Evolutionary conservation across 2,113 vertebrate species (phyloP).

Genomic region (Cyanoderma ruficeps): DNA sequence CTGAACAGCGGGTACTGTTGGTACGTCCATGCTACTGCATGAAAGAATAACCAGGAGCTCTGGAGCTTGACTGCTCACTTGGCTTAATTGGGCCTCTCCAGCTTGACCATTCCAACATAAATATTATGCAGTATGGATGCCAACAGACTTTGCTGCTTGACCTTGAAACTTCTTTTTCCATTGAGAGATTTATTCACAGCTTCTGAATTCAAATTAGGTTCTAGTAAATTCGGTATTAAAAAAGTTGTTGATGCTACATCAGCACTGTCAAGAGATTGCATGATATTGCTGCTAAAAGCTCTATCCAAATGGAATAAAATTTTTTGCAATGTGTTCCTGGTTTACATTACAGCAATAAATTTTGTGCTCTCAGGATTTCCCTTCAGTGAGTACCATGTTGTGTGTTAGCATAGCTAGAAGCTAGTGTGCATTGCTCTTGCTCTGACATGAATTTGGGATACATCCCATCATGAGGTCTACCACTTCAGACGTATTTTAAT

Average conservation of each 20-base stretch:
- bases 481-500: background rate
- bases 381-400: background rate
- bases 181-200: background rate
- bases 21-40: background rate
- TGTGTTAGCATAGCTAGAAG: background rate
- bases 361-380: background rate
- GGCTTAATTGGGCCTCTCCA: background rate
- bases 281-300: background rate
- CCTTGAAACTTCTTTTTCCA: background rate
- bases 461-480: background rate
- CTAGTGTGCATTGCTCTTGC: background rate
- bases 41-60: background rate
- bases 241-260: fast-evolving
- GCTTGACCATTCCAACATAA: background rate
- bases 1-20: background rate
- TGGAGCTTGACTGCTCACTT: background rate
- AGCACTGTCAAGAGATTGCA: background rate
- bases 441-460: background rate
- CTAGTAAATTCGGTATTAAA: background rate
- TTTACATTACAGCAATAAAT: background rate
- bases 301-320: background rate
- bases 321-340: background rate
- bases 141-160: background rate
- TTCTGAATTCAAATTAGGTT: background rate
- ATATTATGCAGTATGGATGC: background rate